phyloP scores from a whole-genome alignment of 2,888 invertebrate species.

The Pammene aurita region DNA sequence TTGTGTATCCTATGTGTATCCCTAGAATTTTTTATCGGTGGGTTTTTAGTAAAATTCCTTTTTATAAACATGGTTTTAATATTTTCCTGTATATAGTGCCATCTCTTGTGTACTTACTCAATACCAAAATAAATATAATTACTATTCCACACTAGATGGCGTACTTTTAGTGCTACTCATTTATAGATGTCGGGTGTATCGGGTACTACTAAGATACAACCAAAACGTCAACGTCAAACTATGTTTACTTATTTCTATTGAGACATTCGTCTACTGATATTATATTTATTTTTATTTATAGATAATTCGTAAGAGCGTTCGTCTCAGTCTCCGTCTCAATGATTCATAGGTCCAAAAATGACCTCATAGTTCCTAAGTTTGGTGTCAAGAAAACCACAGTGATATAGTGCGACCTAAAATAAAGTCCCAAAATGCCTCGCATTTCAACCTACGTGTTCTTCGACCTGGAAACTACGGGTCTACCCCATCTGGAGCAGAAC shows the following conservation, averaged over 20 bases:
- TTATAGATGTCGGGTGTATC: conserved; percentile 14
- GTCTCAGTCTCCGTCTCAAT: background rate
- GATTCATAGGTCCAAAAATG: conserved; percentile 2
- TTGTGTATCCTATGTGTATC: too few species aligned
- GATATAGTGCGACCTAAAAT: conserved; percentile 3
- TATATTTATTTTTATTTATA: conserved; percentile 6
- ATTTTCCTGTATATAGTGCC: too few species aligned
- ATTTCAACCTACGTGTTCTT: conserved; percentile 86
- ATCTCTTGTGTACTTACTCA: too few species aligned
- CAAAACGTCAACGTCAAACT: conserved; percentile 3
- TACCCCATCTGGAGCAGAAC: conserved; percentile 82
- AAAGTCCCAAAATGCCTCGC: conserved; percentile 31
- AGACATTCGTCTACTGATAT: background rate
- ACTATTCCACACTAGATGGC: conserved; percentile 17
- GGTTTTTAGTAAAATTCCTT: too few species aligned
- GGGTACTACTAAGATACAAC: background rate
- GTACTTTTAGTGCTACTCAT: background rate
- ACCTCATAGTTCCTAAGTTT: background rate
- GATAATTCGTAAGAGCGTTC: conserved; percentile 8
- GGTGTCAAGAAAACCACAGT: background rate
- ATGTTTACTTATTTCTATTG: conserved; percentile 1
- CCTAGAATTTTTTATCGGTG: too few species aligned
- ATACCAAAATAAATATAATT: too few species aligned
- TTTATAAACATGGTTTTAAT: too few species aligned
- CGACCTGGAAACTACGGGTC: conserved; percentile 89